Evolutionary conservation across 2,113 vertebrate genomes (phyloP).

Genomic region (Bolborhynchus lineola): DNA sequence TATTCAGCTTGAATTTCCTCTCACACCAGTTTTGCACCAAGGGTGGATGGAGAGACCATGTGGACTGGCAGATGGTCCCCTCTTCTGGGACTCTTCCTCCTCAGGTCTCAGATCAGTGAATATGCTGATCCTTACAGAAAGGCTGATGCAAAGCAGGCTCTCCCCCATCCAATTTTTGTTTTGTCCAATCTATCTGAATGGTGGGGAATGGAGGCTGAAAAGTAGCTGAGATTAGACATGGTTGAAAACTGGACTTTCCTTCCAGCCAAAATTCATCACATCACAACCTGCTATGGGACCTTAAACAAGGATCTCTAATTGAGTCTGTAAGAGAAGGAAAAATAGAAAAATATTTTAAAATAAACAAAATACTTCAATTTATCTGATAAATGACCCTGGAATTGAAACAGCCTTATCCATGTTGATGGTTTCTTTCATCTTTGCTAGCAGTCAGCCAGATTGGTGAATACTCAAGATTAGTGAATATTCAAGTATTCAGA

Average conservation of each 20-base stretch:
- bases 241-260: not conserved
- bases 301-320: not conserved
- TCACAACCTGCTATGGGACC: not conserved
- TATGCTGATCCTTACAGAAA: not conserved
- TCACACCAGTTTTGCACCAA: accelerated
- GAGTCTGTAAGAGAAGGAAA: not conserved
- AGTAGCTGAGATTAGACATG: not conserved
- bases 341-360: not conserved
- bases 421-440: not conserved
- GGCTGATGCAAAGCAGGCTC: not conserved
- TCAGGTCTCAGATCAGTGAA: not conserved
- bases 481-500: not conserved
- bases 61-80: not conserved
- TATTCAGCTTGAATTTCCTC: not conserved
- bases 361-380: not conserved
- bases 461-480: not conserved
- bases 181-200: accelerated
- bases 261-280: not conserved
- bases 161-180: not conserved
- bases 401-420: not conserved
- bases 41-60: not conserved
- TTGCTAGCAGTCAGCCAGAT: not conserved
- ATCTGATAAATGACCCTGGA: not conserved
- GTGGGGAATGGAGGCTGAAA: not conserved
- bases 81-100: not conserved